Base-by-base conservation (phyloP, 2,888 invertebrate genomes). In the Zygaena filipendulae region DNA sequence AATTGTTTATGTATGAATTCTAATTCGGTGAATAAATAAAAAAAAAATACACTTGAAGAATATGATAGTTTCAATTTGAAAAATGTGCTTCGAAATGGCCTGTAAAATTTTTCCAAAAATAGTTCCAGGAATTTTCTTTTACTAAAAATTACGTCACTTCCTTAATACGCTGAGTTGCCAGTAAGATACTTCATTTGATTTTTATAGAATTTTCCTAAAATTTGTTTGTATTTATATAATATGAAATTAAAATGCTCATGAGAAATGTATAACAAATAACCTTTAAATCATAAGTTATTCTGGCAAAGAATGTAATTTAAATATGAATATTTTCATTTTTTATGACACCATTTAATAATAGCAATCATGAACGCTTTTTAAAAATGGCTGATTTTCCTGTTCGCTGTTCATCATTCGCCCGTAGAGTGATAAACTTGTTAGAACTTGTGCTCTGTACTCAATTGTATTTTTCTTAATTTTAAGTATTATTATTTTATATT, bases 321-420 rank as follows among this genome's bases (percentile, higher is more conserved):
- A n/a, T n/a, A n/a, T n/a, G n/a, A n/a, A n/a, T n/a, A n/a, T n/a
- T n/a, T n/a, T n/a, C n/a, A n/a, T n/a, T n/a, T n/a, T n/a, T n/a
- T n/a, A n/a, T n/a, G n/a, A n/a, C n/a, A n/a, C n/a, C n/a, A n/a
- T n/a, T 34, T 30, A 29, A 30, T 27, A 25, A 16, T 28, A 40
- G 39, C 45, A 51, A 49, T 49, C 43, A 40, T 49, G 61, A 69
- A 71, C 71, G 59, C 49, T 56, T 59, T 60, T 62, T 60, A 56
- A 58, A 70, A 72, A 77, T 74, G 67, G 67, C 69, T 68, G 75
- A 68, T 74, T 75, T 80, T 79, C 80, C 80, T 79, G 80, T 80
- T 74, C 66, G 72, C 66, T 59, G 69, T 63, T 63, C 70, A 66
- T 63, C 68, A 64, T 70, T 75, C 66, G 64, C 57, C 59, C 63